Conservation (phyloP, 1,140 invertebrate species). For the Anastatus disparis region DNA sequence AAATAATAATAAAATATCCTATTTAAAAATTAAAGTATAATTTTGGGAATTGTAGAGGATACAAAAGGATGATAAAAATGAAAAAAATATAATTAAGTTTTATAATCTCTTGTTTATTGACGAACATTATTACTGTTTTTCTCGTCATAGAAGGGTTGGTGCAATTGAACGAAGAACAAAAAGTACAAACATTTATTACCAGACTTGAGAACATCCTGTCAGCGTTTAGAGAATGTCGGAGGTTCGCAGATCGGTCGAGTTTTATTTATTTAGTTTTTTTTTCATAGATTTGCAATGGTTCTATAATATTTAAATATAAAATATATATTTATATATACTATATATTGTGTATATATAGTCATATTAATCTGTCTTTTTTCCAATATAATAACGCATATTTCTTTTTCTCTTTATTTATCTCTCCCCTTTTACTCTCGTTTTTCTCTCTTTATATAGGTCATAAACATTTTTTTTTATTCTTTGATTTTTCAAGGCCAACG, state of each 20-base stretch:
- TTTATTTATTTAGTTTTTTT: too few species aligned
- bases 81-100: constrained; percentile 4
- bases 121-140: constrained; percentile 53
- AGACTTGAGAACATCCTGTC: constrained; percentile 51
- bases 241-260: constrained; percentile 54
- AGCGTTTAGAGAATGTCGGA: constrained; percentile 53
- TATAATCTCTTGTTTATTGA: constrained; percentile 49
- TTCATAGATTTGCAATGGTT: constrained; percentile 25
- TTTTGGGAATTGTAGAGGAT: too few species aligned
- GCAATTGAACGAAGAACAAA: constrained; percentile 51
- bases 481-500: constrained; percentile 65
- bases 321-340: constrained; percentile 59
- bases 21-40: too few species aligned
- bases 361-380: constrained; percentile 51
- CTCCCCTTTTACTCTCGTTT: neutral
- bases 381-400: constrained; percentile 55
- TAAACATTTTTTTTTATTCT: constrained; percentile 52
- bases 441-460: constrained; percentile 42
- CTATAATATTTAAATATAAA: constrained; percentile 59
- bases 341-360: constrained; percentile 58
- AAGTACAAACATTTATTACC: constrained; percentile 55
- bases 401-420: constrained; percentile 44
- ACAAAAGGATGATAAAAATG: neutral
- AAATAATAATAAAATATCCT: too few species aligned
- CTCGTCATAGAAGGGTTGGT: constrained; percentile 49